phyloP scores from a whole-genome alignment of 2,113 vertebrate genomes.

The Carlito syrichta region DNA sequence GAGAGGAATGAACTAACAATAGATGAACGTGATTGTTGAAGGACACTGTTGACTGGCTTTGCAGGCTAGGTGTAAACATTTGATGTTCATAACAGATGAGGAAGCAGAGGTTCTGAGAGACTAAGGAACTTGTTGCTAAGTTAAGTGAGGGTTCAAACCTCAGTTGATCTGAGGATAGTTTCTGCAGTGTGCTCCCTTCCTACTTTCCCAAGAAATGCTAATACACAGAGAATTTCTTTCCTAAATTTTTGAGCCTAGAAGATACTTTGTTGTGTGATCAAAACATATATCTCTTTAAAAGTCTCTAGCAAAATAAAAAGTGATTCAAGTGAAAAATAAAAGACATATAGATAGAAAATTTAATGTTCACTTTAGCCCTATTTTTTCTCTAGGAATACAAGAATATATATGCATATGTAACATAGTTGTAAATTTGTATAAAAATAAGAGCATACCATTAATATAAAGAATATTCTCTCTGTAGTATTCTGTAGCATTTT shows the following conservation, averaged over 20 bases:
- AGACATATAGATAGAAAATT: neutral
- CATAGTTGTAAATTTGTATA: neutral
- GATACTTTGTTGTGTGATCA: neutral
- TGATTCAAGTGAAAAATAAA: neutral
- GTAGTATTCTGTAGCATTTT: neutral
- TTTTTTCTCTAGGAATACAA: neutral
- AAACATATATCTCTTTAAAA: neutral
- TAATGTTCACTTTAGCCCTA: neutral
- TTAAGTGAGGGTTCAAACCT: neutral
- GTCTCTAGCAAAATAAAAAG: neutral
- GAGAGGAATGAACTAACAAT: neutral
- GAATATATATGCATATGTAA: neutral
- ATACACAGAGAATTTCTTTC: neutral
- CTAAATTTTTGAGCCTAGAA: neutral
- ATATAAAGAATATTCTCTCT: neutral
- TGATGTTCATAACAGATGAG: neutral
- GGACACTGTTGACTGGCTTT: neutral
- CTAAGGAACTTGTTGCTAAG: neutral
- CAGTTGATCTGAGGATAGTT: neutral
- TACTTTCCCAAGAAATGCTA: neutral
- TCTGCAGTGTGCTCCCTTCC: neutral
- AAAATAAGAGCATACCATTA: neutral
- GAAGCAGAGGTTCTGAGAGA: neutral
- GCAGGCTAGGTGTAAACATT: neutral
- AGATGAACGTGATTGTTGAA: neutral